Base-by-base conservation (phyloP, 2,888 invertebrate species). In the Apeira syringaria region DNA sequence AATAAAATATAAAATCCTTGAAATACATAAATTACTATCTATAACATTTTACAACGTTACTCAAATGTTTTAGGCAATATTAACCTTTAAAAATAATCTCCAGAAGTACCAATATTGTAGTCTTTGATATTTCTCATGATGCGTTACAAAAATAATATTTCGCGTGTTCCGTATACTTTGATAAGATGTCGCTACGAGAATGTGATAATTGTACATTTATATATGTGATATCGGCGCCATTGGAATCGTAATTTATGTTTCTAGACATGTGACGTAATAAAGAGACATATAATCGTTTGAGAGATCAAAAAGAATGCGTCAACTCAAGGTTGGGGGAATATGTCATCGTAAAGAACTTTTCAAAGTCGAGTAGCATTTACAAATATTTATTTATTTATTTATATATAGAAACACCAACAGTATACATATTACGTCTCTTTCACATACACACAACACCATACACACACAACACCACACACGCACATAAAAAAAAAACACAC, bases 181-280 rank as follows among this genome's bases (percentile, higher is more conserved):
- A 33, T 12, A 34, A 17, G 13, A 22, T 31, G 30, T 45, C 30
- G 11, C n/a, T 26, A 13, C 31, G 13, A 37, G 27, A 34, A 41
- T 46, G 33, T 41, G 34, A 29, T 34, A 34, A 48, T 38, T 27
- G 6, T 22, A 8, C 9, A 9, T 20, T 24, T 29, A 38, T 22
- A 33, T 40, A 25, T 45, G 39, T 47, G 30, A 26, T 31, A 28
- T 26, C 31, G 49, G 54, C 52, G 54, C 52, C 54, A 9, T 41
- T 32, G 34, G 18, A 47, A 33, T 42, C 46, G 49, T 54, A 47
- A 51, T 34, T 48, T 33, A 45, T 29, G 44, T 32, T 35, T 27
- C 31, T 44, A 26, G 38, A 30, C 29, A 9, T 12, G 10, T 49
- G 46, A 42, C 51, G 48, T 34, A 27, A 39, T 10, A 5, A 24